These are phyloP conservation scores for Aporophyla nigra DNA, from an alignment of 2,888 invertebrate genomes.

Conservation along the genomic window DNA sequence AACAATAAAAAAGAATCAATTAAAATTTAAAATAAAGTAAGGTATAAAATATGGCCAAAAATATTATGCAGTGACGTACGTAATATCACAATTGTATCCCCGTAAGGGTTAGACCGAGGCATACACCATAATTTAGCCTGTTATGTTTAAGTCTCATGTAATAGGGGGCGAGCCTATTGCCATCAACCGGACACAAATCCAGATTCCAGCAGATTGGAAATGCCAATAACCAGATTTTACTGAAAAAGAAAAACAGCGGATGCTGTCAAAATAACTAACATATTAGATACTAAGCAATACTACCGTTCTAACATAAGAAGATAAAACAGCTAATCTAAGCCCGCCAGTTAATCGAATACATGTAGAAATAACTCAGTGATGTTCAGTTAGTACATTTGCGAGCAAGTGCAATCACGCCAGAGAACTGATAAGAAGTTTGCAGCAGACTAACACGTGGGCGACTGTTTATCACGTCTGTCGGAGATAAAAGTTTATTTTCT, in stretches of 20 bases:
- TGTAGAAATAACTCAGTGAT: conserved; percentile 49
- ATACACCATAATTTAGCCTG: neutral
- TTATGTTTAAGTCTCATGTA: too few relatives aligned
- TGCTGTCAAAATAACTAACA: conserved; percentile 8
- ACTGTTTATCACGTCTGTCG: conserved; percentile 52
- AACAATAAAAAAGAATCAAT: too few relatives aligned
- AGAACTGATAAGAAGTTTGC: conserved; percentile 52
- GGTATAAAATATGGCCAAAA: neutral
- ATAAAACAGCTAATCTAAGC: conserved; percentile 40
- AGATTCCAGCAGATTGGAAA: too few relatives aligned
- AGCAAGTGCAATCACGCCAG: conserved; percentile 61
- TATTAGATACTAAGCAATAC: conserved; percentile 4
- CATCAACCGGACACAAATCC: too few relatives aligned
- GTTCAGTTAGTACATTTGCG: conserved; percentile 48
- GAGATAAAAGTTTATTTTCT: conserved; percentile 62
- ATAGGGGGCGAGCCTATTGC: too few relatives aligned
- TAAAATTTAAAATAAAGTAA: too few relatives aligned
- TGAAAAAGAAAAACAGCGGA: conserved; percentile 1
- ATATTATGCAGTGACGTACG: neutral
- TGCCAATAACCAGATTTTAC: neutral
- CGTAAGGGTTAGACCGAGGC: too few relatives aligned
- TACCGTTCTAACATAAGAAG: conserved; percentile 3
- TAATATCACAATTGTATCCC: too few relatives aligned
- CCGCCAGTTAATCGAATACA: conserved; percentile 35
- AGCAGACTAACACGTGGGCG: conserved; percentile 56